Percentiles rank a stretch among this genome's conserved stretches.
phyloP scores from a whole-genome alignment of 2,888 invertebrate genomes.

The Tubiluchus corallicola region DNA sequence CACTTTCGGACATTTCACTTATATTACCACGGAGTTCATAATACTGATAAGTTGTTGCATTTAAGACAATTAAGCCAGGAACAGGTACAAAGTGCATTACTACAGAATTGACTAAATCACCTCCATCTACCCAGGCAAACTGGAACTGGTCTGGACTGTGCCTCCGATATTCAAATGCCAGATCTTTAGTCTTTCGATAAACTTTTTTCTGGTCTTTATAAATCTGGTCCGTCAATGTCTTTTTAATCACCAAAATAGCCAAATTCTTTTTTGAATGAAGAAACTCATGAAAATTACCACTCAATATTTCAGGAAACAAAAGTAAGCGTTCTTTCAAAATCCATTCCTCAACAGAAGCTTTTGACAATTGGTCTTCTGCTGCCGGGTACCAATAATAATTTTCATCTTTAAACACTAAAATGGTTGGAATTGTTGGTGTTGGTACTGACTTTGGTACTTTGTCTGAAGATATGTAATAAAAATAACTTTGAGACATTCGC shows the following conservation, averaged over 20 bases:
- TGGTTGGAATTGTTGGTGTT: background rate
- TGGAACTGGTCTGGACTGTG: too few relatives aligned
- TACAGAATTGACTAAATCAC: background rate
- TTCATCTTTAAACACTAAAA: background rate
- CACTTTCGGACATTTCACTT: background rate
- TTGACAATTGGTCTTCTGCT: background rate
- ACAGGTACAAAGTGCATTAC: background rate
- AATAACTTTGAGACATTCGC: background rate
- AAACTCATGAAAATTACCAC: constrained; percentile 1
- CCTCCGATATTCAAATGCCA: too few relatives aligned
- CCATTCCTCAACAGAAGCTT: background rate
- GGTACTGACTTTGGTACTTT: background rate
- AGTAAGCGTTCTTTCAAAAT: background rate
- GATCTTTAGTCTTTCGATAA: too few relatives aligned
- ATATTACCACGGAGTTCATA: background rate
- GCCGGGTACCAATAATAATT: background rate
- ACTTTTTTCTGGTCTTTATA: too few relatives aligned
- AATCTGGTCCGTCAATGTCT: background rate
- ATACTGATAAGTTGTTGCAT: background rate
- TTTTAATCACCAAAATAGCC: background rate
- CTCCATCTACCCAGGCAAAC: background rate
- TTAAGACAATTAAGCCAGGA: background rate
- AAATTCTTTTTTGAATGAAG: background rate
- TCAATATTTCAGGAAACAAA: constrained; percentile 1
- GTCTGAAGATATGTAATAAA: background rate